A percentile compares a stretch with the other conserved stretches of the same genome.
Evolutionary conservation across 2,113 vertebrate genomes (phyloP).

Genomic region (Onychorhynchus coronatus): DNA sequence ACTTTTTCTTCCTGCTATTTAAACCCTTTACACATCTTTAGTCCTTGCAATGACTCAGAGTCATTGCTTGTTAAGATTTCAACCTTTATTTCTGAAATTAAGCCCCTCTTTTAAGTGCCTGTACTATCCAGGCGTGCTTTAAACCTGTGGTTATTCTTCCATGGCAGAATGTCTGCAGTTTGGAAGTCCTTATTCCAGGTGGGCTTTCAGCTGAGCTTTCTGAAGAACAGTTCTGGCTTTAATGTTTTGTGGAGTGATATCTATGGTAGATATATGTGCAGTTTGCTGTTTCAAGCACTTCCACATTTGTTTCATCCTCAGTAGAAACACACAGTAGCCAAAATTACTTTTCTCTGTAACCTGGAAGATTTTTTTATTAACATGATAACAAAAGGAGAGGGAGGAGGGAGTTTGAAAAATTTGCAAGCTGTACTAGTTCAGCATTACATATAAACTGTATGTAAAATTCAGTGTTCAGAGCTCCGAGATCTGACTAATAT

Average conservation of each 20-base stretch:
- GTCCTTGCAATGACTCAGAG: background rate
- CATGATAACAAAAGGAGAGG: background rate
- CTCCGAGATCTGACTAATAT: background rate
- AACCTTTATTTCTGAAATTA: background rate
- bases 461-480: background rate
- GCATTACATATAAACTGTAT: background rate
- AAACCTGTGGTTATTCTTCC: background rate
- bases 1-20: background rate
- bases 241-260: background rate
- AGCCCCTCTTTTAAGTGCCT: background rate
- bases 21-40: background rate
- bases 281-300: background rate
- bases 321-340: background rate
- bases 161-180: background rate
- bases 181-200: fast-evolving
- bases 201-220: background rate
- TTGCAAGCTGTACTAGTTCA: background rate
- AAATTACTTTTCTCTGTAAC: background rate
- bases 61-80: background rate
- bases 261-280: background rate
- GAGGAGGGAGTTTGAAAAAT: background rate
- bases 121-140: background rate
- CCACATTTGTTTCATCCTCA: background rate
- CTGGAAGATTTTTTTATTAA: background rate
- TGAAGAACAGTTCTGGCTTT: background rate